A percentile compares a stretch with the other conserved stretches of the same genome.
These are phyloP conservation scores for Loripinus fragilis DNA, from an alignment of 2,888 invertebrate species.

Conservation along the genomic window DNA sequence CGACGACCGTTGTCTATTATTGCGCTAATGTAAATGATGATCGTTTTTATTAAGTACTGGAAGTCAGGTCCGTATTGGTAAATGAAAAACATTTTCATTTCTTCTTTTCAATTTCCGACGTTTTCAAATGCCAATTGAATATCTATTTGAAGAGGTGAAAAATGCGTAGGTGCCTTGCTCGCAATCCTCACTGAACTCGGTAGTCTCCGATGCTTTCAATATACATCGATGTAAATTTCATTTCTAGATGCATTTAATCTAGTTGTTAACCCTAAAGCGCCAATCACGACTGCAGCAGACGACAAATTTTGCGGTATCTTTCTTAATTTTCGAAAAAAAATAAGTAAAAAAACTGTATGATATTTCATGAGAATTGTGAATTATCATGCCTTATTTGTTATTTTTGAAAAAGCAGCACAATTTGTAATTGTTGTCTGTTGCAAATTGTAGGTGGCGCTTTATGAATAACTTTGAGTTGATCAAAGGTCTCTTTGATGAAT, in stretches of 20 bases:
- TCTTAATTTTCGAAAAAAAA: too few relatives aligned
- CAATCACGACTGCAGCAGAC: too few relatives aligned
- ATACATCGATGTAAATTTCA: not conserved
- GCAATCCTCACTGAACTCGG: not conserved
- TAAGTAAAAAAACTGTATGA: too few relatives aligned
- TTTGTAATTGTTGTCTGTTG: too few relatives aligned
- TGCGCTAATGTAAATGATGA: not conserved
- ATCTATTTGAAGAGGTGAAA: not conserved
- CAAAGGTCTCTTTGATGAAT: not conserved
- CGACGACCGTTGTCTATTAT: not conserved
- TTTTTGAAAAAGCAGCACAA: too few relatives aligned
- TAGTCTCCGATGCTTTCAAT: not conserved
- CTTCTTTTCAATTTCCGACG: slow-evolving; percentile 20
- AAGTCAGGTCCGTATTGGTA: slow-evolving; percentile 9
- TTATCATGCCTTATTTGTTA: too few relatives aligned
- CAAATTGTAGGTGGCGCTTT: too few relatives aligned
- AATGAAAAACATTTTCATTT: slow-evolving; percentile 16
- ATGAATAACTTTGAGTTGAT: slow-evolving; percentile 1
- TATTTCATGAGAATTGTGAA: too few relatives aligned
- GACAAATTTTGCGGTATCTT: too few relatives aligned
- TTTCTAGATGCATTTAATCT: not conserved
- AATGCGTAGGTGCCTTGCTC: slow-evolving; percentile 1
- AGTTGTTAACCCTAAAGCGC: not conserved
- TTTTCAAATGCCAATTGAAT: slow-evolving; percentile 17
- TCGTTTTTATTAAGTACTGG: slow-evolving; percentile 10